Evolutionary conservation across 2,888 invertebrate species (phyloP), one percentile per base, ranked within the genome.

Genomic region (Seladonia tumulorum): DNA sequence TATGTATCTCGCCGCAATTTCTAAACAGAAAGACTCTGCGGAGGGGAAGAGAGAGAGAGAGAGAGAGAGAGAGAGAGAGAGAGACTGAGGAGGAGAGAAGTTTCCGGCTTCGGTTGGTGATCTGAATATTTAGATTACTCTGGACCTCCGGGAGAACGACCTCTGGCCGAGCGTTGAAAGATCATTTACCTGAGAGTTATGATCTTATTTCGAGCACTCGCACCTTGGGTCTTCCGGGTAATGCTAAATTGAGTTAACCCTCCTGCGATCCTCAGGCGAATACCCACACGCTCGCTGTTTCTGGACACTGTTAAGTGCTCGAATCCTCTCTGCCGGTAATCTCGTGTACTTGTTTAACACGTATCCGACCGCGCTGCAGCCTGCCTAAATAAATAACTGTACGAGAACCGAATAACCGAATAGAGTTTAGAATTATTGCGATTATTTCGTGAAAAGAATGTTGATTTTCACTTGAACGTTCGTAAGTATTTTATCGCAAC

Each of bases 121-220:
- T 92, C 88, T 91, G 91, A 93, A 93, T 93, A 93, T 93, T 93
- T 91, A 92, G 89, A 91, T 92, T 88, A 89, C 81, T 80, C 86
- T 79, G 73, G 83, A 83, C 86, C 87, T 86, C 85, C 86, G 63
- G 79, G 78, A 76, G 83, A 85, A 82, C 81, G 83, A 85, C 86
- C 85, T 75, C 80, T 66, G 76, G 77, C 68, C 78, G 63, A 63
- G 76, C 79, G 63, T 73, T 73, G 81, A 81, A 83, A 68, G 86
- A 88, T 90, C 89, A 88, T 83, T 90, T 88, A 72, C 83, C 73
- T 47, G 71, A 82, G 74, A 88, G 83, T 84, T 77, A 88, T 68
- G 83, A 81, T 83, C 80, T 82, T 89, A 81, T 89, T 87, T 81
- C 81, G 75, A 53, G 68, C 77, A 70, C 63, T 63, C 22, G 68